A percentile compares a stretch with the other conserved stretches of the same genome.
Evolutionary conservation across 2,797 vertebrate species (phyloP).

Genomic region (Mormyrops attenuatus): DNA sequence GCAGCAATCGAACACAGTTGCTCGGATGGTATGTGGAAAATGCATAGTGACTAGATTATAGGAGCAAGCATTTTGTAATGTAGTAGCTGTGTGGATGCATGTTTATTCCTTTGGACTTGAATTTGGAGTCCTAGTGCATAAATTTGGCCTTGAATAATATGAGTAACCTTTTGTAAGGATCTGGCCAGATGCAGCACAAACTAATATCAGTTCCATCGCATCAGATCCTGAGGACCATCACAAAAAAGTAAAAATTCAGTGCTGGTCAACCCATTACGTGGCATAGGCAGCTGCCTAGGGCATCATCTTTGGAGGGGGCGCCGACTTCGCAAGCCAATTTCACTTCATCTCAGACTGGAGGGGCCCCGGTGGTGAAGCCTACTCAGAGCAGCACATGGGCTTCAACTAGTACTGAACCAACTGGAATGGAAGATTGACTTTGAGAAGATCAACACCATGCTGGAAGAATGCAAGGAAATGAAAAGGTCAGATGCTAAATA

Average conservation of each 20-base stretch:
- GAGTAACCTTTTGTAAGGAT: not conserved
- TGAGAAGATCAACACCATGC: not conserved
- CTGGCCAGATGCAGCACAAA: not conserved
- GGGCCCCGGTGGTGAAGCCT: not conserved
- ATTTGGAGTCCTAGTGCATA: not conserved
- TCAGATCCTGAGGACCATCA: not conserved
- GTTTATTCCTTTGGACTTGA: not conserved
- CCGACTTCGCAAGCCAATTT: not conserved
- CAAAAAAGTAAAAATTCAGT: not conserved
- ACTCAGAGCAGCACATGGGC: not conserved
- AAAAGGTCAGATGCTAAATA: not conserved
- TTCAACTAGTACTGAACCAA: not conserved
- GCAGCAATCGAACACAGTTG: not conserved
- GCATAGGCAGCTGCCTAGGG: not conserved
- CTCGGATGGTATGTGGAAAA: not conserved
- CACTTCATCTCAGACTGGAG: not conserved
- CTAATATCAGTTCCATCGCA: not conserved
- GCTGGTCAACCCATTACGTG: not conserved
- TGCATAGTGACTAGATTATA: not conserved
- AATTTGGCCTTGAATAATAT: not conserved
- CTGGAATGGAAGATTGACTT: not conserved
- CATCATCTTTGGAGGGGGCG: not conserved
- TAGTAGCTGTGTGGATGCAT: not conserved
- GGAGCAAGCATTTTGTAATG: not conserved
- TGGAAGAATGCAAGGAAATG: not conserved